Base-by-base conservation (phyloP, 2,113 vertebrate genomes). In the Ariopsis seemanni region DNA sequence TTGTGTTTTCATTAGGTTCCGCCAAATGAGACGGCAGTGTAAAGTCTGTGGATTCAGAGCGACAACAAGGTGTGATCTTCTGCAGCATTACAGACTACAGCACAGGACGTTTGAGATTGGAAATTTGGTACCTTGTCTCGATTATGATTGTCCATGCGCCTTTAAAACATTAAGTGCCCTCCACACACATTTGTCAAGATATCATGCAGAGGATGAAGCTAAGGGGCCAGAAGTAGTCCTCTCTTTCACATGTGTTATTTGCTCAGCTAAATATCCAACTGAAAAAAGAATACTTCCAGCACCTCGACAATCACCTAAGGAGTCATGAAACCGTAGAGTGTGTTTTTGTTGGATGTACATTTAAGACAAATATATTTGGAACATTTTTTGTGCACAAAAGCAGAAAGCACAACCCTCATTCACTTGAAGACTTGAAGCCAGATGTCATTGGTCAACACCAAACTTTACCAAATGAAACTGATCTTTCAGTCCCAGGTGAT, bases 351-450 rank as follows among this genome's bases (percentile, higher is more conserved):
- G 71, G n/a, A 74, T 74, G 71, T 74, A 4, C 34, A 86, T 86
- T 86, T 65, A 86, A 86, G 60, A 86, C 74, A 9, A 65, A 79
- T 65, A 55, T 86, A 79, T 86, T 65, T 67, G 72, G 85, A 3
- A 86, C 85, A 30, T 86, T 86, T 86, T 57, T 86, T 67, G 6
- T 4, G 0, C 85, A 86, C 85, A 86, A 86, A 79, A 79, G 85
- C 30, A 0, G 48, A 67, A 86, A 86, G 85, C 74, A 86, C 72
- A 86, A 86, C 5, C 85, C 60, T 1, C 60, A 67, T 79, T 86
- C 85, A 67, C 60, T 9, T 34, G 74, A 86, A 8, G 85, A 79
- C 20, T 80, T 86, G 1, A 86, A 86, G 72, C 84, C 72, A 48
- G 57, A 85, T 58, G 8, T 86, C 7, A 86, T 55, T 86, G 85